Conservation (phyloP, 2,888 invertebrate genomes). For the Luffia ferchaultella region DNA sequence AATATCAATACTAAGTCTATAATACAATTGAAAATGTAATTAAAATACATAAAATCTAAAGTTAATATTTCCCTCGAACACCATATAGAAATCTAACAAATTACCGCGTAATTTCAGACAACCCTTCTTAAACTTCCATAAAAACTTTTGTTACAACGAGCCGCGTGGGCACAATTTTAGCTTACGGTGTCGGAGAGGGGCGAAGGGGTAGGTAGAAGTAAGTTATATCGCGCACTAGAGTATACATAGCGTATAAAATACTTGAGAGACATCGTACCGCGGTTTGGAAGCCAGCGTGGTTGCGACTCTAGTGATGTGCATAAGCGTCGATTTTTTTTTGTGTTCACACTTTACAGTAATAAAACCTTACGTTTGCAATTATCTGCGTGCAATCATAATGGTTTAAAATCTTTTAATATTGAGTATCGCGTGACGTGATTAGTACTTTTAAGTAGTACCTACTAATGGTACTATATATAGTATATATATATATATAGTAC, state of each 20-base stretch:
- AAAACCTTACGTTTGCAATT: no score
- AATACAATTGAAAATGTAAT: no score
- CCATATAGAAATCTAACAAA: neutral
- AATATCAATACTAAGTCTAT: no score
- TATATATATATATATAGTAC: no score
- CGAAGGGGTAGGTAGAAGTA: neutral
- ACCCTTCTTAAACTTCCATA: neutral
- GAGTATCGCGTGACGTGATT: no score
- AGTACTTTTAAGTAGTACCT: no score
- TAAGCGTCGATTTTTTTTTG: no score
- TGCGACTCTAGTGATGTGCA: neutral
- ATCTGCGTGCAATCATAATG: no score
- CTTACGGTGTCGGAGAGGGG: neutral
- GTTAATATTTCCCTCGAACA: neutral
- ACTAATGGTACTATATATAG: no score
- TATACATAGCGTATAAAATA: constrained; percentile 27
- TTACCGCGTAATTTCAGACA: neutral
- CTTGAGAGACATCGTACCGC: constrained; percentile 15
- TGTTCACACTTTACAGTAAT: no score
- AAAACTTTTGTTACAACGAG: constrained; percentile 10
- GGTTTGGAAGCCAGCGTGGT: constrained; percentile 1
- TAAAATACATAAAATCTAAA: no score
- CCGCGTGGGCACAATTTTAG: constrained; percentile 12
- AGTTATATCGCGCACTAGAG: constrained; percentile 12
- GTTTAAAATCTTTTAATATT: no score